Evolutionary conservation across 2,797 vertebrate genomes (phyloP).

Genomic region (Zenarchopterus dispar): DNA sequence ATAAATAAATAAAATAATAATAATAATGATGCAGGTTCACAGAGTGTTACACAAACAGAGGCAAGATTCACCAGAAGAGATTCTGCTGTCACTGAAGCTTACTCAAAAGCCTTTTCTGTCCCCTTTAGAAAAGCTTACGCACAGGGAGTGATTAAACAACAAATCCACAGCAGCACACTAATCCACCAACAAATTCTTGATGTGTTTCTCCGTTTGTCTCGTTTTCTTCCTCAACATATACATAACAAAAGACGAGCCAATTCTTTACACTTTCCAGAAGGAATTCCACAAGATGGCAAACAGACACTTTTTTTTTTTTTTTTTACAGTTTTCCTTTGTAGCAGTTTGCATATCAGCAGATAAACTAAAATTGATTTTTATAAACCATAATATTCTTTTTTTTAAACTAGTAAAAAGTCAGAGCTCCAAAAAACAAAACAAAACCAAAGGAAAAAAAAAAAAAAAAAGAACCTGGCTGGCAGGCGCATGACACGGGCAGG

Average conservation of each 20-base stretch:
- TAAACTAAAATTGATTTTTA: constrained; percentile 15
- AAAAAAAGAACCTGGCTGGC: constrained; percentile 31
- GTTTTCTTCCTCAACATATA: constrained; percentile 38
- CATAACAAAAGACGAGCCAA: constrained; percentile 9
- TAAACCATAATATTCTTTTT: constrained; percentile 29
- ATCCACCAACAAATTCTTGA: constrained; percentile 57
- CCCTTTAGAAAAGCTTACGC: constrained; percentile 58
- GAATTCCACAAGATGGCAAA: constrained; percentile 41
- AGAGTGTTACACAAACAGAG: constrained; percentile 58
- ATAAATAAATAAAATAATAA: too few species aligned
- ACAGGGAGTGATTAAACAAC: constrained; percentile 71
- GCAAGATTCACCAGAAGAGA: constrained; percentile 51
- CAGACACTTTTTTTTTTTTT: constrained; percentile 19
- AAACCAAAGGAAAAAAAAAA: not conserved
- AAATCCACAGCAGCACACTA: constrained; percentile 61
- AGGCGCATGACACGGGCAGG: constrained; percentile 25
- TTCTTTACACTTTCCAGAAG: constrained; percentile 13
- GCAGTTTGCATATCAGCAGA: constrained; percentile 25
- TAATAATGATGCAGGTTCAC: constrained; percentile 47
- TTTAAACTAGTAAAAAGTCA: constrained; percentile 11
- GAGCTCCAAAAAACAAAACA: not conserved
- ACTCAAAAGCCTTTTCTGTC: constrained; percentile 66
- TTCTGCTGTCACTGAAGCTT: constrained; percentile 62
- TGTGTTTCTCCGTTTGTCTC: constrained; percentile 43
- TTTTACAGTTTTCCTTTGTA: constrained; percentile 24